Conservation (phyloP, 1,140 invertebrate species). For the Ceratina australensis region DNA sequence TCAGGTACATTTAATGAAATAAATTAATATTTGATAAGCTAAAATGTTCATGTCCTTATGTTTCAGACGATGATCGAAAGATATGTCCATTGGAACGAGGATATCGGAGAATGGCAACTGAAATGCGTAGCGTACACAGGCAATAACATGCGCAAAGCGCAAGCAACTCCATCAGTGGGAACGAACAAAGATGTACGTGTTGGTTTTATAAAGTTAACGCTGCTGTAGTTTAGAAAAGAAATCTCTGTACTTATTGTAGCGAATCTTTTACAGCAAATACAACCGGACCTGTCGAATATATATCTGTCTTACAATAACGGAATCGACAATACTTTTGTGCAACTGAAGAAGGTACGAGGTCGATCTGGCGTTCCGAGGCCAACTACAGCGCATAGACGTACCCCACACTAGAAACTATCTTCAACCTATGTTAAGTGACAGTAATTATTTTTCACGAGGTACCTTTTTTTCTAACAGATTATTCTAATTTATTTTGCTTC, state of each 20-base stretch:
- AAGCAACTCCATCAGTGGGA: slow-evolving; percentile 64
- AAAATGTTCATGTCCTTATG: neutral
- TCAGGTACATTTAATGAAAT: slow-evolving; percentile 79
- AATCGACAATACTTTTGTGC: slow-evolving; percentile 67
- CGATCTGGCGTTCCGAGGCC: slow-evolving; percentile 75
- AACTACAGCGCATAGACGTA: slow-evolving; percentile 75
- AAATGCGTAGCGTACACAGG: slow-evolving; percentile 99
- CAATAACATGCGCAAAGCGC: slow-evolving; percentile 95
- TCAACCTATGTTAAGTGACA: slow-evolving; percentile 14
- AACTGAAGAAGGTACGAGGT: slow-evolving; percentile 71
- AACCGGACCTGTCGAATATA: slow-evolving; percentile 76
- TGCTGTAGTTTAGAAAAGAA: neutral
- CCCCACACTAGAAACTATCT: slow-evolving; percentile 60
- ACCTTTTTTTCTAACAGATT: slow-evolving; percentile 43
- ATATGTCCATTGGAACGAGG: slow-evolving; percentile 98
- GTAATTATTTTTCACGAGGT: slow-evolving; percentile 51
- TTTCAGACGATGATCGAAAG: slow-evolving; percentile 92
- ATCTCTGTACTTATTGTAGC: slow-evolving; percentile 14
- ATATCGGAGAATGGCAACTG: slow-evolving; percentile 98
- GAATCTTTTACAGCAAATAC: slow-evolving; percentile 63
- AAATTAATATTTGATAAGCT: neutral
- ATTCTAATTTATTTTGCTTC: slow-evolving; percentile 41
- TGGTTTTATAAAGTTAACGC: slow-evolving; percentile 4
- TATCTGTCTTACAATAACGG: slow-evolving; percentile 76
- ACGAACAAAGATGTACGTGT: slow-evolving; percentile 72